Evolutionary conservation across 2,888 invertebrate species (phyloP), one percentile per base, ranked within the genome.

Genomic region (Hedya salicella): DNA sequence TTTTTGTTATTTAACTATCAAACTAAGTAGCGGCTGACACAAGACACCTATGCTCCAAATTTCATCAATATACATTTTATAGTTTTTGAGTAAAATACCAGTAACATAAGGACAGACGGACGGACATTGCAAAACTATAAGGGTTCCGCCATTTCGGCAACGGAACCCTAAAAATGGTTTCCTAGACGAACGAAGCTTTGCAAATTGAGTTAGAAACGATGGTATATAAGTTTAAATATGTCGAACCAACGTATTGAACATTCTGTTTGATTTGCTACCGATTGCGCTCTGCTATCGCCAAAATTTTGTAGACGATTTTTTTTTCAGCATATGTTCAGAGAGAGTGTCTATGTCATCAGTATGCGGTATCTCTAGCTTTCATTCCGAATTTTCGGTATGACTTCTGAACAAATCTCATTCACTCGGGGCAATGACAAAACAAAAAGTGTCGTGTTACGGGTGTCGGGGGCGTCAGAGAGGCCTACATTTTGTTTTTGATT

Each of bases 401-500:
- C 75, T 72, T 75, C 76, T 79, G 81, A 81, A 81, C 80, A 85
- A 86, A 86, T 85, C 85, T 77, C 75, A 78, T 77, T 78, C 77
- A 71, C 70, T 64, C 67, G 73, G 71, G 70, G 77, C 73, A 78
- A 78, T 79, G 81, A 79, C 77, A 78, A 73, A 80, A 79, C 80
- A 84, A 80, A 83, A 83, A 83, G 81, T 80, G 78, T 81, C 79
- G 75, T 70, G 79, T 81, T 81, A 81, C 78, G 75, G 44, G 59
- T 74, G 73, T 70, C 62, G 62, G 69, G 69, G 68, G 66, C 62
- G 73, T 62, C 64, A 68, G 78, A 77, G 77, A 79, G 79, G 81
- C 82, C 82, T 84, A 86, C 87, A 86, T 90, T 72, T 89, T 87
- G 85, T 92, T 90, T 91, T 91, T 91, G 91, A 92, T 92, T 92